These are phyloP conservation scores for Micrasema minimum DNA, from an alignment of 1,140 invertebrate species.

Conservation along the genomic window DNA sequence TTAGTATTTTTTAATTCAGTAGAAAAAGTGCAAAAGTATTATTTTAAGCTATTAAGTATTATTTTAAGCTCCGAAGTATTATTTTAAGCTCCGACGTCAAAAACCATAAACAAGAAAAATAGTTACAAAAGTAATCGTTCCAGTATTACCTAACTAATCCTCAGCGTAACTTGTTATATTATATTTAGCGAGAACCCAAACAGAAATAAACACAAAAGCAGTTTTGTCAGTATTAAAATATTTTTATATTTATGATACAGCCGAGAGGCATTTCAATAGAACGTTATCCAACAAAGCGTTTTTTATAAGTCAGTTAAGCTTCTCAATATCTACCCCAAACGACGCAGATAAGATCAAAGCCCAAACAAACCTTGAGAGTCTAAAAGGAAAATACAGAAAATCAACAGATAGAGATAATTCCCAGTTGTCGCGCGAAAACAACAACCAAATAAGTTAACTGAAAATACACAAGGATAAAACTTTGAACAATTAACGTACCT, in stretches of 20 bases:
- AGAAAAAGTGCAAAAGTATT: too few relatives aligned
- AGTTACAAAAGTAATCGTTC: too few relatives aligned
- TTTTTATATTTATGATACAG: not conserved
- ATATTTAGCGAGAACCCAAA: too few relatives aligned
- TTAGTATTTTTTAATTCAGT: too few relatives aligned
- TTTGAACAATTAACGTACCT: slow-evolving; percentile 21
- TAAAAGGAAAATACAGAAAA: slow-evolving; percentile 30
- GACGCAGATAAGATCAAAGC: slow-evolving; percentile 20
- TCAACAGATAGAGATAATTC: slow-evolving; percentile 32
- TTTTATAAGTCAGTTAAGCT: slow-evolving; percentile 29
- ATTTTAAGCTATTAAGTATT: too few relatives aligned
- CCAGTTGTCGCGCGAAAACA: slow-evolving; percentile 29
- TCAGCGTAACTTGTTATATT: too few relatives aligned
- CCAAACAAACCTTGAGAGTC: slow-evolving; percentile 16
- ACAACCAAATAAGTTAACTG: slow-evolving; percentile 30
- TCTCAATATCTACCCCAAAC: slow-evolving; percentile 27
- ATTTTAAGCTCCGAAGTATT: too few relatives aligned
- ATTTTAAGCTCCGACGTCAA: too few relatives aligned
- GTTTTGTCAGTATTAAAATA: too few relatives aligned
- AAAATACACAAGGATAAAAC: slow-evolving; percentile 27
- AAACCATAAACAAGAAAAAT: too few relatives aligned
- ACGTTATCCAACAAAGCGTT: not conserved
- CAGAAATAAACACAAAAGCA: too few relatives aligned
- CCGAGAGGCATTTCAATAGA: slow-evolving; percentile 1
- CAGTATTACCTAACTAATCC: too few relatives aligned